Percentiles rank a stretch among this genome's conserved stretches.
These are phyloP conservation scores for Enteromius viviparus DNA, from an alignment of 2,797 vertebrate genomes.

Conservation along the genomic window DNA sequence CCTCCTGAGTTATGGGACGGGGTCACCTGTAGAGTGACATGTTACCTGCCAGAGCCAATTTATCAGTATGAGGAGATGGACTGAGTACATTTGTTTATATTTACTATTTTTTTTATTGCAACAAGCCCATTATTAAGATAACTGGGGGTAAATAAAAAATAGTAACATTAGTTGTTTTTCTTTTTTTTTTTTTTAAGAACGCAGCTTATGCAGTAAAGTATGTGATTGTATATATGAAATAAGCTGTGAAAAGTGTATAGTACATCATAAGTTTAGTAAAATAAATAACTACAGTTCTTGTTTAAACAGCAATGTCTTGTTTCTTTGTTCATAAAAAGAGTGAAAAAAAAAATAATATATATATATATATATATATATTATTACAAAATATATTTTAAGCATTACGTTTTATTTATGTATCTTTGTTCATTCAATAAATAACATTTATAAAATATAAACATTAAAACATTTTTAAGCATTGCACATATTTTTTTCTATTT, in stretches of 20 bases:
- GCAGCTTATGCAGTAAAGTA: neutral
- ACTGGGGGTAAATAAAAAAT: neutral
- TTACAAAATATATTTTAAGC: too few species aligned
- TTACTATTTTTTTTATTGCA: slow-evolving; percentile 2
- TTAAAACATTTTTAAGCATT: too few species aligned
- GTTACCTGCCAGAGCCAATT: slow-evolving; percentile 68
- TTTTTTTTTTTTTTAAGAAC: neutral
- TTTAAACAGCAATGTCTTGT: neutral
- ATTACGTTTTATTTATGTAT: neutral
- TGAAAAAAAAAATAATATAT: too few species aligned
- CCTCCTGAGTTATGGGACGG: slow-evolving; percentile 82
- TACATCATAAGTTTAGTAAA: neutral
- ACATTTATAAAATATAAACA: neutral
- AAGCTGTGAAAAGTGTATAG: neutral
- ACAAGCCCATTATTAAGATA: neutral
- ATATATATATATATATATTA: too few species aligned
- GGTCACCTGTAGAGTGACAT: slow-evolving; percentile 67
- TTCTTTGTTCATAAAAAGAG: too few species aligned
- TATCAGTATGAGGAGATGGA: slow-evolving; percentile 14
- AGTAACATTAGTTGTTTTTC: neutral
- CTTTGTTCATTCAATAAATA: too few species aligned
- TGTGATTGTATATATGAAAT: neutral
- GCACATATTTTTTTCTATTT: too few species aligned
- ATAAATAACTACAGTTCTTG: neutral
- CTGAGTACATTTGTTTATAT: slow-evolving; percentile 4